Conservation (phyloP, 2,797 vertebrate species). For the Urophycis tenuis region DNA sequence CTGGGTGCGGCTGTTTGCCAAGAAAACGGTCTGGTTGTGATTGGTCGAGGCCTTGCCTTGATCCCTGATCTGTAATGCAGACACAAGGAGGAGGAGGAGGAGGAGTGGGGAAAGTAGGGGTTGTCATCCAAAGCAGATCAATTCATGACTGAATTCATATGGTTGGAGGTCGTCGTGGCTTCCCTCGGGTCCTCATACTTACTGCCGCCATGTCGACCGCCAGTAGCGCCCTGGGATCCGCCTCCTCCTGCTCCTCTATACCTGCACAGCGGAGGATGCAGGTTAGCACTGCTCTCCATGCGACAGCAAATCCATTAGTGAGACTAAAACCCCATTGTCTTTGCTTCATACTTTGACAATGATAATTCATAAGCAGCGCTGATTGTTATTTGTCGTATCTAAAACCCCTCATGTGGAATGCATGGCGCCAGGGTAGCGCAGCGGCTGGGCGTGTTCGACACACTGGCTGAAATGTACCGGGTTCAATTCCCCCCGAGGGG, state of each 20-base stretch:
- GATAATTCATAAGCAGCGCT: too few species aligned
- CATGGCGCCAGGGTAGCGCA: too few species aligned
- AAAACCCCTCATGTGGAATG: too few species aligned
- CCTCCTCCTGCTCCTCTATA: conserved; percentile 64
- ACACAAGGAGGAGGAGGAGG: conserved; percentile 26
- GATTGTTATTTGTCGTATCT: too few species aligned
- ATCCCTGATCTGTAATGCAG: conserved; percentile 36
- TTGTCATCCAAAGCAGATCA: background rate
- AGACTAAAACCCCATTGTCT: background rate
- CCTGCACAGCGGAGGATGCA: conserved; percentile 58
- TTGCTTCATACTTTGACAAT: background rate
- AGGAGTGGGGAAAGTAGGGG: background rate
- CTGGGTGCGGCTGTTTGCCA: conserved; percentile 46
- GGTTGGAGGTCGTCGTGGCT: background rate
- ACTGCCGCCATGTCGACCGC: conserved; percentile 64
- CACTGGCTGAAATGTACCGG: too few species aligned
- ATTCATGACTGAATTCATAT: background rate
- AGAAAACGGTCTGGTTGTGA: conserved; percentile 45
- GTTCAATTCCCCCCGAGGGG: too few species aligned
- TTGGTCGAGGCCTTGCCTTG: conserved; percentile 35
- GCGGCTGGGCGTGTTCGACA: too few species aligned
- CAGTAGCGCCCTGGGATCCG: conserved; percentile 43
- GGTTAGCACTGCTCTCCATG: background rate
- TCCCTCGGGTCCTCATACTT: conserved; percentile 45
- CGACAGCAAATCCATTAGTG: background rate